Percentiles rank a stretch among this genome's conserved stretches.
These are phyloP conservation scores for Odontamblyopus lacepedii DNA, from an alignment of 2,797 vertebrate genomes.

Conservation along the genomic window DNA sequence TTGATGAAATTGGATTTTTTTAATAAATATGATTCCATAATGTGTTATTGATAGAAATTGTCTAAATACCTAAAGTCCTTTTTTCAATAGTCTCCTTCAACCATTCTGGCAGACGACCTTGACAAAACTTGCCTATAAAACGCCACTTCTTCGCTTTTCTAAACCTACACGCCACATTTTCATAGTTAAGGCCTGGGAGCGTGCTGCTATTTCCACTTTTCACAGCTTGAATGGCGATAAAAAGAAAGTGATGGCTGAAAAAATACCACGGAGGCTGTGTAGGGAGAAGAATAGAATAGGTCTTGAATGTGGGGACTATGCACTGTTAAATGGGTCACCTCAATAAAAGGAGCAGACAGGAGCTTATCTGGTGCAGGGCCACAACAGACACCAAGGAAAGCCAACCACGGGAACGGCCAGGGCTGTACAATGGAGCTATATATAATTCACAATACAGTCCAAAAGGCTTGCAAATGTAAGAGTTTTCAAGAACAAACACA, in stretches of 20 bases:
- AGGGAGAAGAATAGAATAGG: conserved; percentile 45
- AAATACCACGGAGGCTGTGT: conserved; percentile 18
- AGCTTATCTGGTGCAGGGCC: conserved; percentile 14
- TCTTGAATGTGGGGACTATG: conserved; percentile 44
- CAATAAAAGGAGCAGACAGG: conserved; percentile 54
- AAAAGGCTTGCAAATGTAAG: neutral
- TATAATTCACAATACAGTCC: conserved; percentile 1
- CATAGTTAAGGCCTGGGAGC: conserved; percentile 42
- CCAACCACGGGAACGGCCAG: conserved; percentile 30
- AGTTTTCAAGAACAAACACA: neutral
- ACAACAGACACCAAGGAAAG: conserved; percentile 19
- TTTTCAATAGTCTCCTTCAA: conserved; percentile 5
- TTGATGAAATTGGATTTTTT: too few species aligned
- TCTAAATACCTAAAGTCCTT: neutral
- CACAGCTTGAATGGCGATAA: conserved; percentile 61
- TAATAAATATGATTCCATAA: too few species aligned
- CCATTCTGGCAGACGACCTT: conserved; percentile 5
- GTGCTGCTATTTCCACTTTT: conserved; percentile 73
- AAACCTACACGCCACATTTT: conserved; percentile 34
- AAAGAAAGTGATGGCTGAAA: conserved; percentile 42
- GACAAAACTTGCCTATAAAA: conserved; percentile 16
- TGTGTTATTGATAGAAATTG: too few species aligned
- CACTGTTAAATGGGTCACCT: conserved; percentile 72
- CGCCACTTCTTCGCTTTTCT: conserved; percentile 26
- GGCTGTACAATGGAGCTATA: conserved; percentile 11